Evolutionary conservation across 2,888 invertebrate species (phyloP), one percentile per base, ranked within the genome.

Genomic region (Pheosia gnoma): DNA sequence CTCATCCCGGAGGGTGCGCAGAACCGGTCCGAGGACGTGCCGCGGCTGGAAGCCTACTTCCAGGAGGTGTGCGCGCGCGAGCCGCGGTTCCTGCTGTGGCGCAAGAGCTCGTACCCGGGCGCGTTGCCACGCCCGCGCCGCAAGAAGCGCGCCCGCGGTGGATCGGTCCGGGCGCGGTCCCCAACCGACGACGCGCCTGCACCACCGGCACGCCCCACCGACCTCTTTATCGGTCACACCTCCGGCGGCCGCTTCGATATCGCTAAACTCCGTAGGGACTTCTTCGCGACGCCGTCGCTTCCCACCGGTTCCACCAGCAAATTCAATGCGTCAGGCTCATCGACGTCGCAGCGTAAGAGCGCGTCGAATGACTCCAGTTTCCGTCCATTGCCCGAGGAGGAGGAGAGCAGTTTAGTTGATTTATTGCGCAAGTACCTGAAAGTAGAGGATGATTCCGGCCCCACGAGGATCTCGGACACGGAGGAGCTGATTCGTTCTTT

Each of bases 31-130:
- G 97, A 97, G 81, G 97, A 97, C 80, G 94, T 98, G 65, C 96
- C 97, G 3, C 96, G 96, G 72, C 96, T 97, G 74, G 97, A 98
- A 83, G 96, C 96, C 38, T 96, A 97, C 84, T 98, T 97, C 85
- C 97, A 97, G 81, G 96, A 97, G 62, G 95, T 97, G 6, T 98
- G 98, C 84, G 95, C 95, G 63, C 94, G 95, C 66, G 97, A 97
- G 83, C 96, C 96, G 0, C 94, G 95, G 59, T 98, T 97, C 78
- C 87, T 98, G 58, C 88, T 97, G 0, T 97, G 97, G 97, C 94
- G 97, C 64, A 97, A 97, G 85, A 95, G 96, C 62, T 97, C 97
- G 0, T 97, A 97, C 85, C 97, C 97, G 0, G 96, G 96, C 1
- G 96, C 96, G 11, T 82, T 96, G 53, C 94, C 95, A 9, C 94